phyloP scores from a whole-genome alignment of 2,888 invertebrate species.

The Caenorhabditis zanzibari region DNA sequence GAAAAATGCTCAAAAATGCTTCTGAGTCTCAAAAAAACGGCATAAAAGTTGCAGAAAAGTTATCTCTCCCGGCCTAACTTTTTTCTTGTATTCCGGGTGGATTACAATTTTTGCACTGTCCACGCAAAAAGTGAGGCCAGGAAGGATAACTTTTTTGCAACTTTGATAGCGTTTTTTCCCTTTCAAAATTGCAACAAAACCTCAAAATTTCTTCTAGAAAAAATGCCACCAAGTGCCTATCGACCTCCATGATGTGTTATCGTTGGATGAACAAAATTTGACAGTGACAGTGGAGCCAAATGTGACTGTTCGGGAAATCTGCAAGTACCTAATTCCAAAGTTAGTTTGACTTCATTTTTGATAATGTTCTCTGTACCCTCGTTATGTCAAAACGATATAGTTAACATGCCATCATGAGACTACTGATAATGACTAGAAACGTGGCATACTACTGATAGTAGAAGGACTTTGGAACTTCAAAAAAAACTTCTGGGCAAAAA shows the following conservation, averaged over 20 bases:
- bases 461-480: conserved; percentile 2
- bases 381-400: conserved; percentile 28
- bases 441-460: conserved; percentile 20
- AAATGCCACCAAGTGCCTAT: conserved; percentile 87
- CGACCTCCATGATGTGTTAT: conserved; percentile 87
- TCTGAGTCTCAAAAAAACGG: too few species aligned
- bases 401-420: conserved; percentile 11
- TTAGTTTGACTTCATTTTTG: conserved; percentile 28
- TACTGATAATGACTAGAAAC: conserved; percentile 29
- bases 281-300: conserved; percentile 88
- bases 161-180: too few species aligned
- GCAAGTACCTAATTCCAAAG: conserved; percentile 86
- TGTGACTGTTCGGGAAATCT: conserved; percentile 88
- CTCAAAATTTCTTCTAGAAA: conserved; percentile 74
- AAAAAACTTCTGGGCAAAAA: background rate
- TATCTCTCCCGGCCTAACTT: too few species aligned
- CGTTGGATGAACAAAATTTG: conserved; percentile 86
- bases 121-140: too few species aligned
- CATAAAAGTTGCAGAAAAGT: too few species aligned
- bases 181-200: too few species aligned
- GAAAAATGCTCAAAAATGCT: too few species aligned
- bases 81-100: too few species aligned
- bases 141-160: too few species aligned
- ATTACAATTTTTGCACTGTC: too few species aligned
- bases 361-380: conserved; percentile 13